Base-by-base conservation (phyloP, 2,797 vertebrate species). In the Neosilurus mollespiculum region DNA sequence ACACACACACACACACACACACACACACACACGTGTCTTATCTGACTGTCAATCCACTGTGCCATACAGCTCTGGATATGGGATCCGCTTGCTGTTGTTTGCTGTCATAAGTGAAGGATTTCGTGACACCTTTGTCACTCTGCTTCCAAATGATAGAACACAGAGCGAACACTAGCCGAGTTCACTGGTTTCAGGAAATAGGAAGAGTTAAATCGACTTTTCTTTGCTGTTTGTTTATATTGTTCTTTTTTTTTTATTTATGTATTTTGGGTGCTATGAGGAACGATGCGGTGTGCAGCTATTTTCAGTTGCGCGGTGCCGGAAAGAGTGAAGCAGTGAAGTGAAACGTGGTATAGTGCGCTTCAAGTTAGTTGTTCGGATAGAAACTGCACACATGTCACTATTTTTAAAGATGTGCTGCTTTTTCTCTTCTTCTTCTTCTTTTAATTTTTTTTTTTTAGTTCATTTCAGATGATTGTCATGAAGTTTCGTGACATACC, bases 21-120 rank as follows among this genome's bases (percentile, higher is more conserved):
- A 77, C 20, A n/a, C 64, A 76, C 85, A 58, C 83, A 81, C 81
- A 87, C 75, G 59, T 70, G 85, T 87, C 83, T 78, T 80, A 85
- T 87, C 80, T 82, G 67, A 49, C 82, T 87, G 84, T 87, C 86
- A 88, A 85, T 81, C 87, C 30, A 70, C 51, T 80, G 66, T 67
- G 78, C 80, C 62, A 62, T 82, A 83, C 73, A 53, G 66, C 82
- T 79, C 84, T 78, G 72, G 83, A 72, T 65, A 85, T 84, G 78
- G 84, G 77, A 86, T 85, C 65, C 78, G 56, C 85, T 86, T 56
- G 81, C 82, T 88, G 85, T 86, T 80, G 84, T 82, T 78, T 82
- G 78, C 81, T 84, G 86, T 87, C 86, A 88, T 86, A 85, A 82
- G 85, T 82, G 71, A 80, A 66, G 82, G 87, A 73, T 82, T 86